Evolutionary conservation across 1,140 invertebrate genomes (phyloP).

Genomic region (Drosophila punjabiensis): DNA sequence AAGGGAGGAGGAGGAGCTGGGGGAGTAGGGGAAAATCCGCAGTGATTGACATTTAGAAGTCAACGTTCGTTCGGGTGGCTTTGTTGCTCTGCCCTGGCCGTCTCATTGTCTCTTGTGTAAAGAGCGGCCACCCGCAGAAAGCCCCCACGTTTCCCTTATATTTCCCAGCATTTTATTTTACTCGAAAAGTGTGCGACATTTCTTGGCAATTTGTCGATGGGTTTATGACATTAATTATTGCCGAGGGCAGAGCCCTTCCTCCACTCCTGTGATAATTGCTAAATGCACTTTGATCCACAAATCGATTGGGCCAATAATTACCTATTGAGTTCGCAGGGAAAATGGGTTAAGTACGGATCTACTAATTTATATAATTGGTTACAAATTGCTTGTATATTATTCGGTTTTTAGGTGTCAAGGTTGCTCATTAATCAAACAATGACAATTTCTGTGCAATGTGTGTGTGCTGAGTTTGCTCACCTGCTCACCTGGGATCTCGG

Average conservation of each 20-base stretch:
- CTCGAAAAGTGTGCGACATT: slow-evolving; percentile 53
- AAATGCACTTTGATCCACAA: slow-evolving; percentile 11
- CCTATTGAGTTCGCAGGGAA: neutral
- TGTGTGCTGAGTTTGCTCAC: slow-evolving; percentile 25
- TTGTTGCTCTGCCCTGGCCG: slow-evolving; percentile 28
- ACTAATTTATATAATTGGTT: slow-evolving; percentile 23
- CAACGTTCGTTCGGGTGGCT: slow-evolving; percentile 69
- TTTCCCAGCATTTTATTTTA: neutral
- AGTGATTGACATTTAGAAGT: slow-evolving; percentile 80
- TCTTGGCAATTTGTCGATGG: slow-evolving; percentile 61
- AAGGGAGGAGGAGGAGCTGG: neutral
- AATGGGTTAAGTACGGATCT: slow-evolving; percentile 7
- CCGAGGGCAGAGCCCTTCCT: slow-evolving; percentile 2
- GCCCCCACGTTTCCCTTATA: neutral
- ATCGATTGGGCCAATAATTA: slow-evolving; percentile 23
- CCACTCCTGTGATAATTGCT: slow-evolving; percentile 5
- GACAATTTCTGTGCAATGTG: slow-evolving; percentile 52
- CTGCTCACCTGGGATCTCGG: slow-evolving; percentile 2
- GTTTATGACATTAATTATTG: slow-evolving; percentile 64
- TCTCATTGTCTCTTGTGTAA: slow-evolving; percentile 61
- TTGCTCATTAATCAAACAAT: slow-evolving; percentile 65
- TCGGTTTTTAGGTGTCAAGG: slow-evolving; percentile 48
- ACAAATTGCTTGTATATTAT: neutral
- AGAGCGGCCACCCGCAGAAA: slow-evolving; percentile 16
- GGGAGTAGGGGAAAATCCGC: slow-evolving; percentile 22